phyloP scores from a whole-genome alignment of 2,797 vertebrate genomes.

The Pseudochromis fuscus region DNA sequence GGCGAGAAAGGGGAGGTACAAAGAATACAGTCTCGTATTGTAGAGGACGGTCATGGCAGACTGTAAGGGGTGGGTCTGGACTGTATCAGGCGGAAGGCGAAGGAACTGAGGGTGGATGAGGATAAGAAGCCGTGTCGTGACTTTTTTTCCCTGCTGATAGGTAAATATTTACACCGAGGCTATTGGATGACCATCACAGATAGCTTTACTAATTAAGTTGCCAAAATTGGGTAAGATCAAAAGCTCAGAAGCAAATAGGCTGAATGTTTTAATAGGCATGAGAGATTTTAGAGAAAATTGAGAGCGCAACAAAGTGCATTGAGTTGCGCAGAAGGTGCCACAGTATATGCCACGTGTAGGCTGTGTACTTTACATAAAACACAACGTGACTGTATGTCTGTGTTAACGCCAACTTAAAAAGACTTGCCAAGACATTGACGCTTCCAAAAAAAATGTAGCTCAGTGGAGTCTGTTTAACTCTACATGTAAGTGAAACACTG shows the following conservation, averaged over 20 bases:
- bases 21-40: slow-evolving; percentile 83
- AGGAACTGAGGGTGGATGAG: slow-evolving; percentile 64
- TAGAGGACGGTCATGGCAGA: slow-evolving; percentile 83
- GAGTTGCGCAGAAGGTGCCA: slow-evolving; percentile 45
- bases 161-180: slow-evolving; percentile 42
- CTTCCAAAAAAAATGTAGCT: neutral
- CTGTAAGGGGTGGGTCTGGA: slow-evolving; percentile 82
- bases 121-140: slow-evolving; percentile 71
- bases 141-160: slow-evolving; percentile 60
- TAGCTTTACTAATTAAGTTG: slow-evolving; percentile 7
- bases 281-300: slow-evolving; percentile 7
- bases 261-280: neutral
- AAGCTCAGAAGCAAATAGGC: neutral
- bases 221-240: neutral
- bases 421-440: slow-evolving; percentile 2
- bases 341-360: slow-evolving; percentile 50
- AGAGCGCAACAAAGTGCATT: slow-evolving; percentile 36
- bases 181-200: neutral
- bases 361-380: slow-evolving; percentile 49
- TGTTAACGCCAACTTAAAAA: slow-evolving; percentile 31
- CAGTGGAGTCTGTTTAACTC: neutral
- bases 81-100: slow-evolving; percentile 71
- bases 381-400: slow-evolving; percentile 47
- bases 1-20: slow-evolving; percentile 86
- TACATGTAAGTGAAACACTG: neutral